Percentiles rank a stretch among this genome's conserved stretches.
Conservation (phyloP, 2,113 vertebrate species). For the Nycticryphes semicollaris region DNA sequence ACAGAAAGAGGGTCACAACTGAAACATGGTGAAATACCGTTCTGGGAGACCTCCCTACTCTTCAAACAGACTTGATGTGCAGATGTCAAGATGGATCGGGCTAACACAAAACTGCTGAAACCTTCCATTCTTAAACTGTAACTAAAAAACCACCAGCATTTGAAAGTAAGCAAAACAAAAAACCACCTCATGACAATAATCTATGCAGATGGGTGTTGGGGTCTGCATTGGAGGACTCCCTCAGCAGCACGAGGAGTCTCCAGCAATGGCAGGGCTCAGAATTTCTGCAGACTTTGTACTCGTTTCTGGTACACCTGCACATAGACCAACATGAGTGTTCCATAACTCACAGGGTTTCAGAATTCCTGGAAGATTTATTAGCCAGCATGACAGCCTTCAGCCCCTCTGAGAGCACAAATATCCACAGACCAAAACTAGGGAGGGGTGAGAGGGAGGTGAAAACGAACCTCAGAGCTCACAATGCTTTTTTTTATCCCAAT, state of each 20-base stretch:
- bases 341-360: background rate
- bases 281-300: background rate
- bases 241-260: background rate
- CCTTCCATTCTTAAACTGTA: background rate
- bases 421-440: background rate
- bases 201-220: background rate
- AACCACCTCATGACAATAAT: background rate
- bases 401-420: background rate
- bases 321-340: background rate
- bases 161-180: background rate
- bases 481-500: background rate
- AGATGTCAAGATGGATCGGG: background rate
- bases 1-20: background rate
- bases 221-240: background rate
- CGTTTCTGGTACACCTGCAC: background rate
- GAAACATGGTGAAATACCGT: background rate
- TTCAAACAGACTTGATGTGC: background rate
- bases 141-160: background rate
- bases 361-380: conserved; percentile 2
- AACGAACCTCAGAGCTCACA: background rate
- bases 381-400: background rate
- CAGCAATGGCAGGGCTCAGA: background rate
- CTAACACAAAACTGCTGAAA: background rate
- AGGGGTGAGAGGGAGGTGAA: background rate
- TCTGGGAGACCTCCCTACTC: background rate